Evolutionary conservation across 2,113 vertebrate genomes (phyloP).

Genomic region (Lycocorax pyrrhopterus): DNA sequence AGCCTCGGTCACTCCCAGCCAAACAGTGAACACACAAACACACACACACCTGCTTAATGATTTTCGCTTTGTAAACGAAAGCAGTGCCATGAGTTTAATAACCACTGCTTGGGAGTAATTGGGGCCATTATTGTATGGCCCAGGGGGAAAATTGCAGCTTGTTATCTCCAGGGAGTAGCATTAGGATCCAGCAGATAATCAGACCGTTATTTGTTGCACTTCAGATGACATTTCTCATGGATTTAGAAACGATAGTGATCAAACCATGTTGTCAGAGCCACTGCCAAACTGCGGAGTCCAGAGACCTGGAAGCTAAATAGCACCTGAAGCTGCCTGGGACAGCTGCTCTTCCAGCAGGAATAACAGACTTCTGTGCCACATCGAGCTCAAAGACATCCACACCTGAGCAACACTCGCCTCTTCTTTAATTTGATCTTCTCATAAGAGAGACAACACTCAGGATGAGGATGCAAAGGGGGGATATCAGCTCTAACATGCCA

Average conservation of each 20-base stretch:
- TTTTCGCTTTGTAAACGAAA: slow-evolving; percentile 50
- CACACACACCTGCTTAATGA: slow-evolving; percentile 58
- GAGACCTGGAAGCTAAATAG: not conserved
- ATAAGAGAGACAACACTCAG: not conserved
- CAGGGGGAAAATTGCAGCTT: slow-evolving; percentile 50
- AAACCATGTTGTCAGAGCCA: not conserved
- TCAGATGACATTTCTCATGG: slow-evolving; percentile 25
- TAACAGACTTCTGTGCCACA: fast-evolving
- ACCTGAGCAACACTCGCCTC: not conserved
- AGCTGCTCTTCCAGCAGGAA: not conserved
- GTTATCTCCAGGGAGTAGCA: slow-evolving; percentile 61
- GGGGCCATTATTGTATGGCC: slow-evolving; percentile 56
- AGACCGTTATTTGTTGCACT: slow-evolving; percentile 60
- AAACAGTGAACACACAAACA: not conserved
- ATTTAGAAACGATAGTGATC: slow-evolving; percentile 23
- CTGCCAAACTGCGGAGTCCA: not conserved
- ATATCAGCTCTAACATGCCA: not conserved
- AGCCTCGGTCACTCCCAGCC: not conserved
- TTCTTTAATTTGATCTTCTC: not conserved
- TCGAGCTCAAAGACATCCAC: not conserved
- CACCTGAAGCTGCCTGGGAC: not conserved
- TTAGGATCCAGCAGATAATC: slow-evolving; percentile 55
- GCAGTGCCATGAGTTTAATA: slow-evolving; percentile 49
- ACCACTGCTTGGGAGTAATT: slow-evolving; percentile 62
- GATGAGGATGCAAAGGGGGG: not conserved